Conservation (phyloP, 2,888 invertebrate genomes). For the Ligdia adustata region DNA sequence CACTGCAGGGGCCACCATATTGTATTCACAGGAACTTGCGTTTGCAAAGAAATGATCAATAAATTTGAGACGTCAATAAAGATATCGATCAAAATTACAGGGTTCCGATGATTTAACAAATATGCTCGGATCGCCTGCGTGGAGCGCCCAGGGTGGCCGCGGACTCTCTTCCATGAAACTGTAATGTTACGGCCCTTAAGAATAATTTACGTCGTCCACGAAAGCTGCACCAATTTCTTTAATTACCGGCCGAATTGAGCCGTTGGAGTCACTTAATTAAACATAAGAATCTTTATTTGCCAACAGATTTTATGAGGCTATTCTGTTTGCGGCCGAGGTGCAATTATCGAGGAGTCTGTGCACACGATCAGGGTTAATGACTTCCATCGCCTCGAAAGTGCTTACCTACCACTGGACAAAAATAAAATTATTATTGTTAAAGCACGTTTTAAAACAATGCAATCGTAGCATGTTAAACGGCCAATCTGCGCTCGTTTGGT, state of each 20-base stretch:
- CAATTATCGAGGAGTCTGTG: constrained; percentile 51
- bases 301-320: constrained; percentile 60
- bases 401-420: constrained; percentile 47
- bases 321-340: constrained; percentile 47
- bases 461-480: constrained; percentile 41
- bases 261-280: constrained; percentile 68
- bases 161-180: constrained; percentile 74
- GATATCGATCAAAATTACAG: constrained; percentile 84
- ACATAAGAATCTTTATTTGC: constrained; percentile 65
- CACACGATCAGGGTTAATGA: constrained; percentile 64
- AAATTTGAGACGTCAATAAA: constrained; percentile 81
- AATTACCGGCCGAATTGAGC: constrained; percentile 66
- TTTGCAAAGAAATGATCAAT: constrained; percentile 81
- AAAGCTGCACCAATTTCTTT: constrained; percentile 75
- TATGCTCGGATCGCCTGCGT: constrained; percentile 72
- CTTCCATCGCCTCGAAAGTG: constrained; percentile 53
- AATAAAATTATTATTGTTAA: constrained; percentile 48
- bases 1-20: constrained; percentile 66
- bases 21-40: constrained; percentile 70
- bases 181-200: constrained; percentile 73
- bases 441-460: constrained; percentile 48
- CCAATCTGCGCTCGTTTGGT: constrained; percentile 28
- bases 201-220: constrained; percentile 68
- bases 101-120: constrained; percentile 82
- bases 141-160: constrained; percentile 72